Conservation (phyloP, 2,797 vertebrate genomes). For the Lophotriccus pileatus region DNA sequence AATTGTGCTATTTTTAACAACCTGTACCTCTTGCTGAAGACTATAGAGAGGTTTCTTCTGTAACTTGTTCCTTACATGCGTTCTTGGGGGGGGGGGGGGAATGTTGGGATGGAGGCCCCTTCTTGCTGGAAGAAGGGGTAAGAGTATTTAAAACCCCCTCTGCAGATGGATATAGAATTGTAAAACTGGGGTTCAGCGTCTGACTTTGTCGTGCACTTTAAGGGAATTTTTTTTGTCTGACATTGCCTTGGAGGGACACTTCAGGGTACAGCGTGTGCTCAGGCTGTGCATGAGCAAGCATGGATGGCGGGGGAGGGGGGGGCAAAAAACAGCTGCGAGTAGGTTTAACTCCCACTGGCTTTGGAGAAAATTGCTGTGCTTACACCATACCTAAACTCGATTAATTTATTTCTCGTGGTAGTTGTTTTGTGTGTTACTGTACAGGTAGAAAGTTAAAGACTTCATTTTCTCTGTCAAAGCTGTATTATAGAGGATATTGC, state of each 20-base stretch:
- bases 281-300: neutral
- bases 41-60: neutral
- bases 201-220: neutral
- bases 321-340: neutral
- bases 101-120: conserved; percentile 25
- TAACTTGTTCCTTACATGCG: neutral
- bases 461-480: neutral
- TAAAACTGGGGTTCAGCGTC: neutral
- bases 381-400: neutral
- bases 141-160: neutral
- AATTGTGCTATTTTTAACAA: conserved; percentile 52
- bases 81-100: neutral
- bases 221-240: neutral
- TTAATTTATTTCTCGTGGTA: neutral
- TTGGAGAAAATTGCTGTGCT: neutral
- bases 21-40: conserved; percentile 16
- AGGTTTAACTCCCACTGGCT: neutral
- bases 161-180: neutral
- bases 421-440: neutral
- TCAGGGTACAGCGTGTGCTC: neutral
- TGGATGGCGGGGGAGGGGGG: neutral
- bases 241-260: neutral
- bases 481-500: neutral
- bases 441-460: neutral
- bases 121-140: neutral